These are phyloP conservation scores for Salminus brasiliensis DNA, from an alignment of 2,113 vertebrate species.

Conservation along the genomic window DNA sequence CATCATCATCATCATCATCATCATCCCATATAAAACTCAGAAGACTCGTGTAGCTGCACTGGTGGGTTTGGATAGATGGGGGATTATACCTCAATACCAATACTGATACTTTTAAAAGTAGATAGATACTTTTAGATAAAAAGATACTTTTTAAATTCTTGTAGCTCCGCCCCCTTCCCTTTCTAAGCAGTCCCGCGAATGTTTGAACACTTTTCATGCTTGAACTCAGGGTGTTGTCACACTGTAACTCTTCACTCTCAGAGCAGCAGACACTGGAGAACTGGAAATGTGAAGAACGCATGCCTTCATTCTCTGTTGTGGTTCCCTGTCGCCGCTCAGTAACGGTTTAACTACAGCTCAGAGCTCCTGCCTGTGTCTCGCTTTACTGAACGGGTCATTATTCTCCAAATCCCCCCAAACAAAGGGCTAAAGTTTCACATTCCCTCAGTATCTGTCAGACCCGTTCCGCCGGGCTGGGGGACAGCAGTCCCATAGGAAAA, in stretches of 20 bases:
- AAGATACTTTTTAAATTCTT: no score
- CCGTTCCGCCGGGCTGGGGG: neutral
- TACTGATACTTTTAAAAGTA: no score
- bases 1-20: no score
- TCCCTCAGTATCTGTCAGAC: constrained; percentile 6
- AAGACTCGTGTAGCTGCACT: no score
- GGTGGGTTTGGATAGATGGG: no score
- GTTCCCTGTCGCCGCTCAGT: neutral
- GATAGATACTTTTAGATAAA: no score
- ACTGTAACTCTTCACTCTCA: neutral
- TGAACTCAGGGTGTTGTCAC: no score
- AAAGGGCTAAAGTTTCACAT: neutral
- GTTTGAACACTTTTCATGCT: no score
- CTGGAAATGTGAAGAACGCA: neutral
- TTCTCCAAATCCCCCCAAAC: neutral
- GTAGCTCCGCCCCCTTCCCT: no score
- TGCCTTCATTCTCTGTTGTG: neutral
- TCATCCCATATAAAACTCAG: no score
- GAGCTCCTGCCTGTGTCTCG: neutral
- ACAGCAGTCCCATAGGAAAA: neutral
- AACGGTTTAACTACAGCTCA: neutral
- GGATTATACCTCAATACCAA: no score
- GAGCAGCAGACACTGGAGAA: neutral
- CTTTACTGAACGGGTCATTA: neutral
- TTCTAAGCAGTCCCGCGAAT: no score